Conservation (phyloP, 2,113 vertebrate genomes). For the Alligator mississippiensis region DNA sequence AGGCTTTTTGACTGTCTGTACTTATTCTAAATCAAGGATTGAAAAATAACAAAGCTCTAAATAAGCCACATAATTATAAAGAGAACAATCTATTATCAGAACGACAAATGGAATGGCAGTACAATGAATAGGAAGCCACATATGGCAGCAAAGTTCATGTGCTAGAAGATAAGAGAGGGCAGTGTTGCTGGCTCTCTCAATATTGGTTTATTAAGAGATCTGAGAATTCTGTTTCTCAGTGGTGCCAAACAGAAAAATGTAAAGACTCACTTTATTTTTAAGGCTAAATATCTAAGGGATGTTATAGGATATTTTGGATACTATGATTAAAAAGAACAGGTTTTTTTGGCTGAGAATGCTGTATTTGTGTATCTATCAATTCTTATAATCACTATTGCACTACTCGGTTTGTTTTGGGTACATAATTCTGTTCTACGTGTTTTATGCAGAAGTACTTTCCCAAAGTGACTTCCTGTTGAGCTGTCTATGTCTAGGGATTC, state of each 20-base stretch:
- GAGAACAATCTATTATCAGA: background rate
- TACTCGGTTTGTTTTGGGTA: background rate
- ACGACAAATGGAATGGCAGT: background rate
- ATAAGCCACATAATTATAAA: slow-evolving; percentile 8
- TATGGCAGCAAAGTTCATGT: fast-evolving
- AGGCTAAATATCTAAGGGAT: background rate
- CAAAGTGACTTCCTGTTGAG: background rate
- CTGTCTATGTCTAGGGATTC: background rate
- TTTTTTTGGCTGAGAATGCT: background rate
- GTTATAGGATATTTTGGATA: background rate
- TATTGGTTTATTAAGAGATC: background rate
- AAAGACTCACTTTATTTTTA: background rate
- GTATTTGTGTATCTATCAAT: background rate
- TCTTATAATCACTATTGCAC: background rate
- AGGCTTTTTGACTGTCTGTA: no score
- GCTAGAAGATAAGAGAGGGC: background rate
- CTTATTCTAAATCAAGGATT: background rate
- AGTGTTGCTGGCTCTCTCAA: background rate
- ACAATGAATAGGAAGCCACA: background rate
- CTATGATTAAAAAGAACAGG: background rate
- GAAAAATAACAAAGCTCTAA: slow-evolving; percentile 1
- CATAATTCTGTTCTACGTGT: background rate
- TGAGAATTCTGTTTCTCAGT: background rate
- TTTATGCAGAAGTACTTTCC: background rate
- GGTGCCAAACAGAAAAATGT: background rate